Evolutionary conservation across 2,113 vertebrate genomes (phyloP), one percentile per base, ranked within the genome.

Genomic region (Lates calcarifer): DNA sequence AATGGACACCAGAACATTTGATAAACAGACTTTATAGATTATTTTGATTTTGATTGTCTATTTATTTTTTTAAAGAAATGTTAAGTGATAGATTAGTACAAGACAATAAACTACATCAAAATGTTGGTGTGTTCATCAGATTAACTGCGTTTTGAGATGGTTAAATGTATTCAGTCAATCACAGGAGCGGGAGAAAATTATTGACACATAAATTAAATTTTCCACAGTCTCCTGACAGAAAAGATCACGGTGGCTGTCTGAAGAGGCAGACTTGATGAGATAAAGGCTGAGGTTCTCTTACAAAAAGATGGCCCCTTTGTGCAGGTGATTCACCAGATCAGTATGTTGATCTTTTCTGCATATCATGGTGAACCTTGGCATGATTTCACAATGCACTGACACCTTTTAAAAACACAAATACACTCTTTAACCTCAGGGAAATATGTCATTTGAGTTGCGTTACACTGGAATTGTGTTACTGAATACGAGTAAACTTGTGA

Each of bases 171-270:
- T 53, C n/a, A 53, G 3, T 4, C 49, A 24, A 24, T 7, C 3
- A 24, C 12, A n/a, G 9, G 22, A 53, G 1, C 37, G 43, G 0
- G 18, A 1, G 15, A 20, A n/a, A 57, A 74, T 77, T 81, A 74
- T 31, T 81, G 72, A 12, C 22, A 77, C 67, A 18, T 47, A 74
- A 73, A 77, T 41, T 47, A 4, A 37, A 55, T 29, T 28, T 55
- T 4, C 12, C 70, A 63, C 31, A 62, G 29, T 47, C 8, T 35
- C 22, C 28, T 1, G 65, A 55, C 75, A 55, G 55, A 3, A 6
- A 13, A 22, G 29, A 69, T 5, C 18, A 18, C 24, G 24, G 17
- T 29, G 26, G 31, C 33, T 24, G 53, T 39, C 61, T 43, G 47
- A 39, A 65, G 51, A 33, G 35, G 49, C 17, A 63, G 26, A 65